Base-by-base conservation (phyloP, 2,888 invertebrate genomes). In the Dyspetes luteomarginatus region DNA sequence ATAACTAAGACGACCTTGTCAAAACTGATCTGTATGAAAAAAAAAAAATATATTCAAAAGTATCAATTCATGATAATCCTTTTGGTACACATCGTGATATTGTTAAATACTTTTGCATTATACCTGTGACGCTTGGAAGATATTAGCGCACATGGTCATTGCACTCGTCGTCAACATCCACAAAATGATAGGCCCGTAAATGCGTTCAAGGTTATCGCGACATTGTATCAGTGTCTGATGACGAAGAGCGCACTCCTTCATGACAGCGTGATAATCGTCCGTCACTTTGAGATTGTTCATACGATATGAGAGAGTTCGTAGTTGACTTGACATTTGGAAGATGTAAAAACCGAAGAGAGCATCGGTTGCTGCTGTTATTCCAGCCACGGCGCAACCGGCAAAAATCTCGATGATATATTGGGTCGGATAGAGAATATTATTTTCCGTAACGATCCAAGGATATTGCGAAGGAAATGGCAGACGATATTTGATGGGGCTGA, bases 251-350 rank as follows among this genome's bases (percentile, higher is more conserved):
- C 83, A 85, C 9, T 77, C 67, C 3, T 55, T 62, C 22, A 87
- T 64, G 0, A 83, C 52, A 4, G 60, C 43, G 0, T n/a, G n/a
- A 55, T 84, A 83, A 41, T 77, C 77, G 0, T 80, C 56, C 3
- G 72, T 55, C 2, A 56, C 36, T 3, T 48, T 65, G 2, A 81
- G 36, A 43, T 78, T 83, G 0, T 30, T 48, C 36, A 86, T 82
- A 1, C 83, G 78, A 30, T 68, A 50, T 0, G 84, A 73, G 15
- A 87, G 75, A 3, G 80, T 76, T 0, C 84, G 83, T 4, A 90
- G 58, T 24, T 86, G 81, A 2, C 86, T 85, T 1, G 83, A 76
- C 43, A 89, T 86, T 55, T 88, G 86, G 65, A 88, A 86, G n/a
- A 85, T 60, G 26, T 87, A 86, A 5, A 85, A 81, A 1, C 86